Conservation (phyloP, 2,797 vertebrate species). For the Karalla daura region DNA sequence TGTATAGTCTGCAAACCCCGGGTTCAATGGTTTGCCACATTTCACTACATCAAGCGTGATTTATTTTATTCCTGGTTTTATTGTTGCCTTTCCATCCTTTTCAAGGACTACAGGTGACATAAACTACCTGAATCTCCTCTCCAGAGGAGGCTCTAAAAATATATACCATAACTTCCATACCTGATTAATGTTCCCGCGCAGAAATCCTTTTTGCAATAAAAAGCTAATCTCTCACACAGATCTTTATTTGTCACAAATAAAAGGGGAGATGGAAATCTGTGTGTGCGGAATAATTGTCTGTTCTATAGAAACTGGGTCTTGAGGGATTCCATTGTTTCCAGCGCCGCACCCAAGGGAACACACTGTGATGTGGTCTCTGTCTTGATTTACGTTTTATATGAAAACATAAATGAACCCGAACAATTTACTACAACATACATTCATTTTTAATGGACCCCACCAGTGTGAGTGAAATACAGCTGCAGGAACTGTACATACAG, state of each 20-base stretch:
- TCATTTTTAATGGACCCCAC: conserved; percentile 18
- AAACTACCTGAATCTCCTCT: conserved; percentile 19
- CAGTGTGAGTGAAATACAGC: not conserved
- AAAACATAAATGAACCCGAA: conserved; percentile 46
- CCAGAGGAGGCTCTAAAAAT: conserved; percentile 13
- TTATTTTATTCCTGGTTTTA: conserved; percentile 16
- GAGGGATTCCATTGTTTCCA: conserved; percentile 46
- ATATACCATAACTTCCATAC: conserved; percentile 3
- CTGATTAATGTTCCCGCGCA: conserved; percentile 9
- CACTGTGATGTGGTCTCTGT: conserved; percentile 19
- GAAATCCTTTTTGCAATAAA: conserved; percentile 20
- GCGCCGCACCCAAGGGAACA: conserved; percentile 31
- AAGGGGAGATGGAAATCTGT: conserved; percentile 32
- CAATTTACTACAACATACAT: conserved; percentile 17
- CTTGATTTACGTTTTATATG: conserved; percentile 20
- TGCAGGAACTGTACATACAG: not conserved
- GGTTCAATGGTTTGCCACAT: not conserved
- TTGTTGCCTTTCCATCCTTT: conserved; percentile 15
- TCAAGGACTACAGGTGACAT: conserved; percentile 29
- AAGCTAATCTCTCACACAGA: conserved; percentile 31
- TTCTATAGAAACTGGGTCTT: conserved; percentile 40
- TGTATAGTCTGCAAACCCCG: no score
- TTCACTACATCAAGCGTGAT: not conserved
- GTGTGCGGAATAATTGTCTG: conserved; percentile 27
- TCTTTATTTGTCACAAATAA: conserved; percentile 56